A percentile compares a stretch with the other conserved stretches of the same genome.
phyloP scores from a whole-genome alignment of 2,888 invertebrate species.

The Halictus ligatus region DNA sequence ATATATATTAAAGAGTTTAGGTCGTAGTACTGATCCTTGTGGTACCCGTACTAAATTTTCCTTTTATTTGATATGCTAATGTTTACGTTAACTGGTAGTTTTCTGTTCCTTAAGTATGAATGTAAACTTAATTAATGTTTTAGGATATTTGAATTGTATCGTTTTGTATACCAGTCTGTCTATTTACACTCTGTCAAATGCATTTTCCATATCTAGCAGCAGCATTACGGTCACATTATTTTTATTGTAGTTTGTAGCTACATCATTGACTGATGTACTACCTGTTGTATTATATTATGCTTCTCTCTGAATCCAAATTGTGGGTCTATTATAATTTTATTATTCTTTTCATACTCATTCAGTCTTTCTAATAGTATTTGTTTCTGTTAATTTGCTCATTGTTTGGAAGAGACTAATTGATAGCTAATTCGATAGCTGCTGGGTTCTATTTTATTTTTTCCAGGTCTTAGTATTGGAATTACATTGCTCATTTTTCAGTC shows the following conservation, averaged over 20 bases:
- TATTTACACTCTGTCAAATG: background rate
- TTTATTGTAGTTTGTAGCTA: constrained; percentile 67
- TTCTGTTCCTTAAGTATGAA: background rate
- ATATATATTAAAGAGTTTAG: too few relatives aligned
- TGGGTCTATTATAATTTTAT: constrained; percentile 45
- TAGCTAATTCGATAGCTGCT: constrained; percentile 52
- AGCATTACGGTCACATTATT: constrained; percentile 67
- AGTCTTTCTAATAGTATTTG: constrained; percentile 58
- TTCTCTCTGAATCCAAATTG: constrained; percentile 75
- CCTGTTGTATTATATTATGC: constrained; percentile 72
- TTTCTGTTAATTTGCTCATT: constrained; percentile 63
- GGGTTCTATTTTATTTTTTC: constrained; percentile 26
- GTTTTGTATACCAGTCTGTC: background rate
- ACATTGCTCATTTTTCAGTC: background rate
- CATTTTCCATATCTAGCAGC: constrained; percentile 32
- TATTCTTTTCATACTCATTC: constrained; percentile 41
- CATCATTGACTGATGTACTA: constrained; percentile 69
- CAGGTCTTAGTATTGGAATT: background rate
- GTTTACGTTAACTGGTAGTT: background rate
- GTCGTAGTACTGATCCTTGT: background rate
- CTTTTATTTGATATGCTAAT: background rate
- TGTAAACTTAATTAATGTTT: background rate
- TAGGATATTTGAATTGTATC: background rate
- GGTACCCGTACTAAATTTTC: background rate
- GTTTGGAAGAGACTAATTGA: constrained; percentile 52